Evolutionary conservation across 2,113 vertebrate species (phyloP).

Genomic region (Pluvialis apricaria): DNA sequence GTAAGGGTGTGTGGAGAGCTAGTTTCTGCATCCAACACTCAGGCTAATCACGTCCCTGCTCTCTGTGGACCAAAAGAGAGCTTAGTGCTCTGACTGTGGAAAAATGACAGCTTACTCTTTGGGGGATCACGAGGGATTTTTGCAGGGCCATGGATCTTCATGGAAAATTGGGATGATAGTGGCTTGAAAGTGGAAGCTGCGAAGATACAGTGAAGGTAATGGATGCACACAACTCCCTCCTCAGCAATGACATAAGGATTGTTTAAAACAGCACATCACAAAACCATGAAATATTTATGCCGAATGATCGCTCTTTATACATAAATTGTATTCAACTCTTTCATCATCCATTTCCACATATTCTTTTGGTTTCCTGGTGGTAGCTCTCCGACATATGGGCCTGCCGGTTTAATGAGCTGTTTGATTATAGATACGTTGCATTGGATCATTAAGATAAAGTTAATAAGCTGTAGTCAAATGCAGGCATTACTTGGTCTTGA

Average conservation of each 20-base stretch:
- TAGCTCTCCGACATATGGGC: not conserved
- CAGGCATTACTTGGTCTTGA: not conserved
- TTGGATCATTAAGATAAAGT: not conserved
- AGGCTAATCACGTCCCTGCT: not conserved
- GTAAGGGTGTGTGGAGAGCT: not conserved
- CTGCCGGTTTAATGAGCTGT: not conserved
- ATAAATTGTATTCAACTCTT: not conserved
- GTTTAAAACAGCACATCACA: not conserved
- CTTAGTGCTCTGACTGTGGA: not conserved
- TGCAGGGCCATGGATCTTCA: not conserved
- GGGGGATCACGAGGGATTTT: not conserved
- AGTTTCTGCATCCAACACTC: not conserved
- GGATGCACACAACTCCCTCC: not conserved
- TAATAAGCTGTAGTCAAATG: not conserved
- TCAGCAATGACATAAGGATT: not conserved
- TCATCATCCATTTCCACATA: not conserved
- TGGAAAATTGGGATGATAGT: not conserved
- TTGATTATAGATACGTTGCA: not conserved
- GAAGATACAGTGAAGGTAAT: not conserved
- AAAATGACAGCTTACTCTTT: not conserved
- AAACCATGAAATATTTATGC: not conserved
- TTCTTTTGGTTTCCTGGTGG: not conserved
- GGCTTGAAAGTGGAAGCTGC: not conserved
- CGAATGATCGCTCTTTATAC: rapidly evolving
- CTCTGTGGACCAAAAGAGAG: not conserved